Conservation (phyloP, 2,113 vertebrate species). For the Glareola pratincola region DNA sequence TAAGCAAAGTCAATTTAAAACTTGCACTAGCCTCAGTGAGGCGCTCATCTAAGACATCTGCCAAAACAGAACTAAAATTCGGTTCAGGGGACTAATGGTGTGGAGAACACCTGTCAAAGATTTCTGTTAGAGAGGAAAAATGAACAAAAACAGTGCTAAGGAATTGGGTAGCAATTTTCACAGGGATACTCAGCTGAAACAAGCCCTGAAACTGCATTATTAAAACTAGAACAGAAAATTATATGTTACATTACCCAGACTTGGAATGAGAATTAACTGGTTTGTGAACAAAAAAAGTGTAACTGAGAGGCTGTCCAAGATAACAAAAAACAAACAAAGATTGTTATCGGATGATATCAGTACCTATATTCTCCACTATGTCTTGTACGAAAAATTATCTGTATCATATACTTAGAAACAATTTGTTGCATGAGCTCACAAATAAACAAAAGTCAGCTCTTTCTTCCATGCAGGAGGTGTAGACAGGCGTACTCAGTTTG, state of each 20-base stretch:
- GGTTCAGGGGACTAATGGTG: not conserved
- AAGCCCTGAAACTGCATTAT: not conserved
- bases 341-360: not conserved
- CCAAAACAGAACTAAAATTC: not conserved
- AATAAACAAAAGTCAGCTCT: not conserved
- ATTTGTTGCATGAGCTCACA: not conserved
- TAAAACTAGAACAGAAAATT: slow-evolving; percentile 45
- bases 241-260: not conserved
- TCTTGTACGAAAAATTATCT: not conserved
- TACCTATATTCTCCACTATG: not conserved
- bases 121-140: not conserved
- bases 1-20: not conserved
- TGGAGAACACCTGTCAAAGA: accelerated
- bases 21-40: not conserved
- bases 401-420: not conserved
- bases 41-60: not conserved
- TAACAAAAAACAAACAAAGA: not conserved
- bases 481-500: not conserved
- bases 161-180: not conserved
- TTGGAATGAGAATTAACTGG: slow-evolving; percentile 20
- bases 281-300: not conserved
- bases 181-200: not conserved
- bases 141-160: not conserved
- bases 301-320: not conserved
- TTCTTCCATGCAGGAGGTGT: not conserved